A percentile compares a stretch with the other conserved stretches of the same genome.
Conservation (phyloP, 2,113 vertebrate genomes). For the Meleagris gallopavo region DNA sequence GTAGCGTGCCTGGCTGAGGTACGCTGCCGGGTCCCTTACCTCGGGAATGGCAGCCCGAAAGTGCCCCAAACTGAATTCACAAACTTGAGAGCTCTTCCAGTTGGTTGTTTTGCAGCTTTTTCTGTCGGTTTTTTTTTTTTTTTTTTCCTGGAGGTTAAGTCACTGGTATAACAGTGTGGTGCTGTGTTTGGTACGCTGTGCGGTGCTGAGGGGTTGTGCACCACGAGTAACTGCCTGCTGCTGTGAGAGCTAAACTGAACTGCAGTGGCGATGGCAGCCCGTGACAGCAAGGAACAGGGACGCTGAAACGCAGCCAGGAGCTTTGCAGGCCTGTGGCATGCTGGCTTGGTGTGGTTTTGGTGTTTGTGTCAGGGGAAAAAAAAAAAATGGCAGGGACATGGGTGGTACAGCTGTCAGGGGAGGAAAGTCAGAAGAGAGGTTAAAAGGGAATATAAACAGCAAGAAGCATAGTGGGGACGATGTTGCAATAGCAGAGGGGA, state of each 20-base stretch:
- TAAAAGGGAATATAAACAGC: not conserved
- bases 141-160: not conserved
- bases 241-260: not conserved
- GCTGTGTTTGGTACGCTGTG: not conserved
- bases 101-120: not conserved
- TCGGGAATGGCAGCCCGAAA: not conserved
- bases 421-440: not conserved
- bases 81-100: not conserved
- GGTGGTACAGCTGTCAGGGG: not conserved
- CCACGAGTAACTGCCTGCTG: accelerated
- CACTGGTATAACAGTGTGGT: not conserved
- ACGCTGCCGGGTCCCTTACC: not conserved
- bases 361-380: not conserved
- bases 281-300: not conserved
- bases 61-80: not conserved
- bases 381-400: not conserved
- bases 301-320: not conserved
- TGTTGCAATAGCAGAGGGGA: not conserved
- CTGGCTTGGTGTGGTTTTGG: not conserved
- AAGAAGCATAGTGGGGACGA: not conserved
- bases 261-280: not conserved
- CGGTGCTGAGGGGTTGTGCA: accelerated
- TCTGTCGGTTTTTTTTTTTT: too few species aligned
- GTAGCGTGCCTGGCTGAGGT: too few species aligned
- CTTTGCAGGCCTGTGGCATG: not conserved